Conservation (phyloP, 2,888 invertebrate species). For the Mimas tiliae region DNA sequence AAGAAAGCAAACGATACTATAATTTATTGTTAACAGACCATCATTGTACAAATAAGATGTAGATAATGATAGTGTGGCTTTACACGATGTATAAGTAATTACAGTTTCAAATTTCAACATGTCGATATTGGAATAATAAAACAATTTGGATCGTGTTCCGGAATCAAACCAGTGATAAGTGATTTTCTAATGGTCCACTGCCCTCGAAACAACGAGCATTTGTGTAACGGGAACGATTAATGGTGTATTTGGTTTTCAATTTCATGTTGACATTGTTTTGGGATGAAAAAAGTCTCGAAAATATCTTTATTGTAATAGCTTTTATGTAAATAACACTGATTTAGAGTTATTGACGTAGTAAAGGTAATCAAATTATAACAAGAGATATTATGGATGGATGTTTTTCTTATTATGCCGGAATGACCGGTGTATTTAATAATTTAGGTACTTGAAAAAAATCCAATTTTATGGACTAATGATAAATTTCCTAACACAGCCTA, state of each 20-base stretch:
- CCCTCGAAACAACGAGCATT: conserved; percentile 18
- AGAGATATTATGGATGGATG: no score
- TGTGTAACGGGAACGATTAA: conserved; percentile 23
- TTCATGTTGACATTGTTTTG: not conserved
- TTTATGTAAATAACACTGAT: no score
- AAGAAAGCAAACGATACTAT: conserved; percentile 19
- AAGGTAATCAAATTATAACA: not conserved
- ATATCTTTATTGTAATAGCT: no score
- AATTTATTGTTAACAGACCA: conserved; percentile 1
- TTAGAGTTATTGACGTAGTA: not conserved
- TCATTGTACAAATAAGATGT: not conserved
- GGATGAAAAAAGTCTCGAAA: not conserved
- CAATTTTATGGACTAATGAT: no score
- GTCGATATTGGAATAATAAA: conserved; percentile 13
- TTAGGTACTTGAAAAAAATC: no score
- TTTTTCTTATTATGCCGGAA: no score
- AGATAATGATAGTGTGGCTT: not conserved
- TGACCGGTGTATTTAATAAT: no score
- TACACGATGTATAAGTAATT: conserved; percentile 10
- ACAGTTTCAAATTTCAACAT: conserved; percentile 18
- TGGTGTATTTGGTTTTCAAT: conserved; percentile 14
- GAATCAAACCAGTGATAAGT: conserved; percentile 16
- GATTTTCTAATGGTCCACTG: conserved; percentile 21
- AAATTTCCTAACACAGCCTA: no score
- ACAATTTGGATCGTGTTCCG: conserved; percentile 18